Base-by-base conservation (phyloP, 2,113 vertebrate species). In the Cathartes aura region DNA sequence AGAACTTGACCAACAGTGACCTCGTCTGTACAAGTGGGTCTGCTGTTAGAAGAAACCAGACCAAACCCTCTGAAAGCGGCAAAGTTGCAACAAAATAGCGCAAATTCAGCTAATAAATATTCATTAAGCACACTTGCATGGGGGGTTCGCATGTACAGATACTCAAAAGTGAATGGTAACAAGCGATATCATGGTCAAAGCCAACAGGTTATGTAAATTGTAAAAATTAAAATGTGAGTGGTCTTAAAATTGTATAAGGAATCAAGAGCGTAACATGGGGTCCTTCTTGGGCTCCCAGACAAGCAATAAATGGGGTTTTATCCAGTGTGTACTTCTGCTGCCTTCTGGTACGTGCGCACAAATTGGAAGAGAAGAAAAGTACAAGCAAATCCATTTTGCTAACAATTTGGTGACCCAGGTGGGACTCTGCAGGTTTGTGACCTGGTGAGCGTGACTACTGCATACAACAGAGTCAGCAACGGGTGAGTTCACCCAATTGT, bases 341-440 rank as follows among this genome's bases (percentile, higher is more conserved):
- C 11, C 24, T 63, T 63, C 60, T 11, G 3, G 16, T 63, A 12
- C 11, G 24, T 8, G 3, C 1, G 3, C 19, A 29, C 2, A 3
- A 63, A 40, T 7, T 63, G 38, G 36, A 63, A 63, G 60, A 40
- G 38, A 63, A 63, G 36, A 29, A 63, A 29, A 40, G 40, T 40
- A 10, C 26, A 63, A 40, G 26, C 36, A 63, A 63, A 29, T 29
- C 60, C 60, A 40, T 63, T 40, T 18, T 40, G 60, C 26, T 62
- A 38, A 40, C 36, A 40, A 38, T 38, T 38, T 38, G 38, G 38
- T 38, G 38, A 34, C 56, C 15, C 32, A 58, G 32, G 8, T 55
- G 29, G 53, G 53, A 30, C 53, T 15, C 19, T 34, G 56, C 56
- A 58, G 19, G 56, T 58, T 34, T 16, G 20, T 8, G 8, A 58